These are phyloP conservation scores for Etia nguti DNA, from an alignment of 2,113 vertebrate genomes.

Conservation along the genomic window DNA sequence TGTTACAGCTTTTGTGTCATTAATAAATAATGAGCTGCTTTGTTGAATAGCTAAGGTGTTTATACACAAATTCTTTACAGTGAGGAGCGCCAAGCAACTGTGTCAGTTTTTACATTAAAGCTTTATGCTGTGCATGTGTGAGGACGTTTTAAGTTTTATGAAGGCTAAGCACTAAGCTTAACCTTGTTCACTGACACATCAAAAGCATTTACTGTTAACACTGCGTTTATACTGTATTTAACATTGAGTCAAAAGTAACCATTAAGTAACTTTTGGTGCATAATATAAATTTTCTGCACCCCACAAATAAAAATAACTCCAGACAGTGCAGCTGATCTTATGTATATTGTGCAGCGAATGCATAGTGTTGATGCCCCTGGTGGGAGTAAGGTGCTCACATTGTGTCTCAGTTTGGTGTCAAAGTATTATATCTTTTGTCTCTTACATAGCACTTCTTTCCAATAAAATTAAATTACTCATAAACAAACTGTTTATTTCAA, in stretches of 20 bases:
- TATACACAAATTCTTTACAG: slow-evolving; percentile 44
- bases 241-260: background rate
- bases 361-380: background rate
- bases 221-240: background rate
- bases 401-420: background rate
- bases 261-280: background rate
- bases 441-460: background rate
- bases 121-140: background rate
- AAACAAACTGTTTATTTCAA: background rate
- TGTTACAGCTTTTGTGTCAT: slow-evolving; percentile 72
- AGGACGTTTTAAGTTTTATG: background rate
- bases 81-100: background rate
- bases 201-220: background rate
- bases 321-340: background rate
- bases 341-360: background rate
- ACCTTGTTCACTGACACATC: background rate
- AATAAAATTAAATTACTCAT: background rate
- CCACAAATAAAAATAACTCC: background rate
- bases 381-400: background rate
- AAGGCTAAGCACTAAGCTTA: background rate
- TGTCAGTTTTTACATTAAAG: background rate
- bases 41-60: slow-evolving; percentile 39
- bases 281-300: background rate
- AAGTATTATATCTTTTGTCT: background rate
- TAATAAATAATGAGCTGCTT: slow-evolving; percentile 74